Percentiles rank a stretch among this genome's conserved stretches.
Evolutionary conservation across 2,113 vertebrate species (phyloP).

Genomic region (Sisor rabdophorus): DNA sequence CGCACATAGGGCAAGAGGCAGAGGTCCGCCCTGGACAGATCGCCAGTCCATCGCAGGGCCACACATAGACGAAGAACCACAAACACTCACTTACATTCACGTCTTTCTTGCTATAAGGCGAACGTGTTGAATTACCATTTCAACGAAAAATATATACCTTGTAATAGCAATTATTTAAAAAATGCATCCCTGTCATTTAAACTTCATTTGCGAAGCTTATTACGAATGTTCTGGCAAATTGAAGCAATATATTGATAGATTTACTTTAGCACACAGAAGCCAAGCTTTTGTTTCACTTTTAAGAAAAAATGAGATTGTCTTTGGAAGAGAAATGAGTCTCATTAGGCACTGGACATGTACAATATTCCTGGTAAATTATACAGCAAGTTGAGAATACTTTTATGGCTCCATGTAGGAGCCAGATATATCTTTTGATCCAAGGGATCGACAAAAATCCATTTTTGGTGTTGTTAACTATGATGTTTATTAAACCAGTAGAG

Average conservation of each 20-base stretch:
- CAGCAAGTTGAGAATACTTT: slow-evolving; percentile 15
- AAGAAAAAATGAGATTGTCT: slow-evolving; percentile 5
- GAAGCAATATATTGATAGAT: slow-evolving; percentile 13
- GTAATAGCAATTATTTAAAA: background rate
- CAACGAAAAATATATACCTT: background rate
- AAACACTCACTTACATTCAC: too few relatives aligned
- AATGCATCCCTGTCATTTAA: slow-evolving; percentile 2
- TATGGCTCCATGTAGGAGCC: background rate
- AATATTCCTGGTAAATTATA: slow-evolving; percentile 28
- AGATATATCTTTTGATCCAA: background rate
- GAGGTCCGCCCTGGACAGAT: too few relatives aligned
- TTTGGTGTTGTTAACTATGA: background rate
- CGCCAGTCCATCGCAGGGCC: too few relatives aligned
- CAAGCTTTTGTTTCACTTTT: slow-evolving; percentile 6
- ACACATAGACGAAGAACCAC: too few relatives aligned
- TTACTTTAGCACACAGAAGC: slow-evolving; percentile 9
- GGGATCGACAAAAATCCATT: background rate
- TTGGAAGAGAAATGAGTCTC: slow-evolving; percentile 25
- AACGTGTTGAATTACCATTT: too few relatives aligned
- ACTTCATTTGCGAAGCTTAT: slow-evolving; percentile 24
- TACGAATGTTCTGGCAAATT: slow-evolving; percentile 10
- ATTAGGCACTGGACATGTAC: slow-evolving; percentile 32
- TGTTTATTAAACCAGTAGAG: slow-evolving; percentile 8
- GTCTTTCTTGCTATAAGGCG: too few relatives aligned
- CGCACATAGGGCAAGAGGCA: too few relatives aligned